Evolutionary conservation across 2,888 invertebrate species (phyloP).

Genomic region (Sericinus montela): DNA sequence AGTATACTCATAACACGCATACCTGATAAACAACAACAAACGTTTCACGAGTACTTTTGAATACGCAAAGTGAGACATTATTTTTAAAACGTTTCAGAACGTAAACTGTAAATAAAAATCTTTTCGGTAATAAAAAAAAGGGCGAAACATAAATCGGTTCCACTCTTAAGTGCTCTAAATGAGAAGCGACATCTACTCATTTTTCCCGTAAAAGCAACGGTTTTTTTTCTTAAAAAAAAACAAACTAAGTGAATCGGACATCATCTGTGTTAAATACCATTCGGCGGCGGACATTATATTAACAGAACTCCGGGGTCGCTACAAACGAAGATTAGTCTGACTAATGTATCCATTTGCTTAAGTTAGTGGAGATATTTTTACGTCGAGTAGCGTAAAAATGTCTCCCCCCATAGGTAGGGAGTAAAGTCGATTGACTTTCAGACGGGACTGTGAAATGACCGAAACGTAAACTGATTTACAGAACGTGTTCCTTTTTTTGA

Average conservation of each 20-base stretch:
- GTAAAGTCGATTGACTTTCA: conserved; percentile 9
- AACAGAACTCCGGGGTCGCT: conserved; percentile 38
- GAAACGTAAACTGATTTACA: not conserved
- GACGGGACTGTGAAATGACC: not conserved
- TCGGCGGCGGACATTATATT: conserved; percentile 35
- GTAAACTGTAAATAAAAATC: conserved; percentile 49
- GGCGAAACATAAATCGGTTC: conserved; percentile 19
- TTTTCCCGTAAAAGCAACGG: conserved; percentile 62
- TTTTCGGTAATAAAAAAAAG: conserved; percentile 17
- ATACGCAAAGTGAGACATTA: conserved; percentile 26
- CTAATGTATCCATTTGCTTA: conserved; percentile 61
- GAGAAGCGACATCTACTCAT: conserved; percentile 54
- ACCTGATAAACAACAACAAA: too few species aligned
- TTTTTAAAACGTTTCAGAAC: conserved; percentile 44
- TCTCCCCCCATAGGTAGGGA: conserved; percentile 9
- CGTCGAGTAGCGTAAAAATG: conserved; percentile 31
- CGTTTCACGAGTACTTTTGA: not conserved
- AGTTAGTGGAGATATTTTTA: conserved; percentile 41
- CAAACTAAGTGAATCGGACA: conserved; percentile 58
- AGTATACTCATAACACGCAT: too few species aligned
- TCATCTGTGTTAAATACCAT: conserved; percentile 30
- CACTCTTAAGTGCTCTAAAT: conserved; percentile 61
- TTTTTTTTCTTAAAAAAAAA: conserved; percentile 40
- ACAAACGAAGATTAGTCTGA: conserved; percentile 62
- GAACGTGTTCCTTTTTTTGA: too few species aligned